Evolutionary conservation across 2,888 invertebrate genomes (phyloP).

Genomic region (Carcina quercana): DNA sequence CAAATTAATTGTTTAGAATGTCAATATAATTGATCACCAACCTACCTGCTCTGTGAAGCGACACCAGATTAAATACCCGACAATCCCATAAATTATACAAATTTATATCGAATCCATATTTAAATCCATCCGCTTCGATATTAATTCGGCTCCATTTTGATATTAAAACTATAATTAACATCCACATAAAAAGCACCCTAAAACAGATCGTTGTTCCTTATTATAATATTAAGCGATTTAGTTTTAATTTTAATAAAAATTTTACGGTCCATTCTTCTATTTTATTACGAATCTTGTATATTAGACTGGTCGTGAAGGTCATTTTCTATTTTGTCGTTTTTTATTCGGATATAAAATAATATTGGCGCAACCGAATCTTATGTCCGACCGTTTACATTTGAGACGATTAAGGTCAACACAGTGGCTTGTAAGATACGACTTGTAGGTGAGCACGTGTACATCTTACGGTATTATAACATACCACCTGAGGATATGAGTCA

Average conservation of each 20-base stretch:
- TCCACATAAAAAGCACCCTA: slow-evolving; percentile 52
- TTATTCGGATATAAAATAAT: too few species aligned
- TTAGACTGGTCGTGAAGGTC: too few species aligned
- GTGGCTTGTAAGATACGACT: too few species aligned
- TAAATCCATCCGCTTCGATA: slow-evolving; percentile 57
- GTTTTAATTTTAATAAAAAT: slow-evolving; percentile 59
- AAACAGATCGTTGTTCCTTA: slow-evolving; percentile 51
- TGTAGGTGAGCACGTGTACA: too few species aligned
- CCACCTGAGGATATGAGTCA: too few species aligned
- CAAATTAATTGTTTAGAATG: slow-evolving; percentile 8
- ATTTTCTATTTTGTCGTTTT: too few species aligned
- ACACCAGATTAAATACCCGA: slow-evolving; percentile 47
- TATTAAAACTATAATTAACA: slow-evolving; percentile 68
- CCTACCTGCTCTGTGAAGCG: slow-evolving; percentile 24
- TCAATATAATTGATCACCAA: slow-evolving; percentile 12
- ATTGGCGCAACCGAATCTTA: too few species aligned
- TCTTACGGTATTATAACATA: too few species aligned
- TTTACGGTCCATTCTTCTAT: slow-evolving; percentile 47
- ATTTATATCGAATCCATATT: slow-evolving; percentile 63
- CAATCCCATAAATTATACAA: slow-evolving; percentile 58
- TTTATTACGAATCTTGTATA: slow-evolving; percentile 42
- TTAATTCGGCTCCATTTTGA: slow-evolving; percentile 63
- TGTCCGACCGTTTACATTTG: too few species aligned
- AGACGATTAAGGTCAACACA: too few species aligned
- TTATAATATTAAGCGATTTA: slow-evolving; percentile 51